Evolutionary conservation across 1,140 invertebrate species (phyloP).

Genomic region (Kradibia gibbosae): DNA sequence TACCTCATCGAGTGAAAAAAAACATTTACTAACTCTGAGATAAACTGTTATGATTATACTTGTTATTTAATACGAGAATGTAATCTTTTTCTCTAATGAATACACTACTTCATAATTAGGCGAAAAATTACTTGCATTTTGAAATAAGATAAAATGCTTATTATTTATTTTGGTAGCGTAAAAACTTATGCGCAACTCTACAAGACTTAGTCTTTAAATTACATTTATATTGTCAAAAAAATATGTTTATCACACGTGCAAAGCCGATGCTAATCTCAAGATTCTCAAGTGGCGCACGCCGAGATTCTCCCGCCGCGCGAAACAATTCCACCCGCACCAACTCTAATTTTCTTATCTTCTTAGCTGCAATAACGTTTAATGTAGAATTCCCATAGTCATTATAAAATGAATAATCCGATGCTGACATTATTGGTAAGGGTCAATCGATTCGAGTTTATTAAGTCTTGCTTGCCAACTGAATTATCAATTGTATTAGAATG

Average conservation of each 20-base stretch:
- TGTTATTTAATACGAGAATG: background rate
- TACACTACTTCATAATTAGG: background rate
- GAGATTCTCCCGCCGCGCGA: background rate
- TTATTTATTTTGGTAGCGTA: background rate
- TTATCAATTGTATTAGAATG: background rate
- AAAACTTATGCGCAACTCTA: background rate
- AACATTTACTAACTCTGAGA: background rate
- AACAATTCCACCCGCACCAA: background rate
- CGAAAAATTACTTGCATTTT: background rate
- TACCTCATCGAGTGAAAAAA: background rate
- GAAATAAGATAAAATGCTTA: background rate
- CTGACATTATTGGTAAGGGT: background rate
- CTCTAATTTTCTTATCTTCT: background rate
- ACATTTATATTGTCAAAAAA: background rate
- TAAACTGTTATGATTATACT: background rate
- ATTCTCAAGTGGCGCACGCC: background rate
- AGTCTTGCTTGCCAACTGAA: background rate
- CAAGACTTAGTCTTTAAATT: background rate
- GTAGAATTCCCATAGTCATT: background rate
- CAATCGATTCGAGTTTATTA: background rate
- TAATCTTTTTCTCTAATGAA: background rate
- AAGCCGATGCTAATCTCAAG: background rate
- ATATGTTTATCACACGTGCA: conserved; percentile 13
- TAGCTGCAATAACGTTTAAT: background rate
- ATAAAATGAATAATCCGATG: background rate